Conservation (phyloP, 2,888 invertebrate genomes). For the Philaethria dido region DNA sequence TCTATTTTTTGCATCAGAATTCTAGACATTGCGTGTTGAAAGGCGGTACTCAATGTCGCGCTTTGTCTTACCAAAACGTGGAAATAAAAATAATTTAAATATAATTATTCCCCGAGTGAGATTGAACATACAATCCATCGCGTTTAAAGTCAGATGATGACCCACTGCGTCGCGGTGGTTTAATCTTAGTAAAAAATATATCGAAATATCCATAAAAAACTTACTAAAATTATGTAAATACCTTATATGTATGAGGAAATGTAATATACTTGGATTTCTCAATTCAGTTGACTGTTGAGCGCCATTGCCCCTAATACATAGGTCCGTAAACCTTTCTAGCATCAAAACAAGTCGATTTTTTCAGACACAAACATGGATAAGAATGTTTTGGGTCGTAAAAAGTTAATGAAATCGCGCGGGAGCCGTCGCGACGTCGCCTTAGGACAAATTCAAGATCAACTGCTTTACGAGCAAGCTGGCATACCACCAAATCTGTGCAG, state of each 20-base stretch:
- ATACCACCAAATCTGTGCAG: constrained; percentile 44
- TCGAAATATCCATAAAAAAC: too few relatives aligned
- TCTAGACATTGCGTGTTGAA: too few relatives aligned
- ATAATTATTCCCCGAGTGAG: too few relatives aligned
- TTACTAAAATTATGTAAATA: neutral
- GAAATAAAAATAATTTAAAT: too few relatives aligned
- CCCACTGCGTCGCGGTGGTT: too few relatives aligned
- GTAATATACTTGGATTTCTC: neutral
- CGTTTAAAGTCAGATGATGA: too few relatives aligned
- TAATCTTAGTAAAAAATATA: too few relatives aligned
- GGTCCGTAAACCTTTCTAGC: constrained; percentile 36
- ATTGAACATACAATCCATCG: too few relatives aligned
- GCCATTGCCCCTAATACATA: constrained; percentile 46
- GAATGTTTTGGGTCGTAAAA: constrained; percentile 64
- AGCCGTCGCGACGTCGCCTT: constrained; percentile 46
- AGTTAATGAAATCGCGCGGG: constrained; percentile 61
- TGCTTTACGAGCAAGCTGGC: constrained; percentile 46
- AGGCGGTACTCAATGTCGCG: too few relatives aligned
- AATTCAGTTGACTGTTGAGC: constrained; percentile 34
- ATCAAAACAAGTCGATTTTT: constrained; percentile 45
- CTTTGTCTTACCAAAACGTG: too few relatives aligned
- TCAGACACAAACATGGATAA: constrained; percentile 34
- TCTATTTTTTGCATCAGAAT: too few relatives aligned
- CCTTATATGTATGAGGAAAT: neutral
- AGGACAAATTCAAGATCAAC: constrained; percentile 50